These are phyloP conservation scores for Dascillus cervinus DNA, from an alignment of 2,888 invertebrate species.

Conservation along the genomic window DNA sequence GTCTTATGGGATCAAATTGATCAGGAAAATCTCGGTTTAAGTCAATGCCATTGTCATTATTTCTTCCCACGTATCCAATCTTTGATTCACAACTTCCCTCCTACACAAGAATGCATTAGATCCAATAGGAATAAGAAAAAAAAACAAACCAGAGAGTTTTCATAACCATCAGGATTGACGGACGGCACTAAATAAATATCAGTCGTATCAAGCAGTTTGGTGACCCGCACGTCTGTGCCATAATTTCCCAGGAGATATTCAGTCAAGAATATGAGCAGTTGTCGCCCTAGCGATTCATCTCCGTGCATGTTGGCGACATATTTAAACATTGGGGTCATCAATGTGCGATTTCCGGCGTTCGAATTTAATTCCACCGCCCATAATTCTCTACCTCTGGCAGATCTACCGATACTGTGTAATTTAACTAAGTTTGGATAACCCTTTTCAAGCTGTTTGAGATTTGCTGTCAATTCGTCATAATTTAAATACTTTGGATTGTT, in stretches of 20 bases:
- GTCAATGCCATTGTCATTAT: slow-evolving; percentile 75
- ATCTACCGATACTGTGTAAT: slow-evolving; percentile 73
- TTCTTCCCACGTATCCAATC: slow-evolving; percentile 60
- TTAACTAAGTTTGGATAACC: slow-evolving; percentile 63
- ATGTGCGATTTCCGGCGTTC: slow-evolving; percentile 52
- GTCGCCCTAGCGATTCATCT: slow-evolving; percentile 83
- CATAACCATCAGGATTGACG: slow-evolving; percentile 96
- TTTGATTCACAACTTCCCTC: slow-evolving; percentile 75
- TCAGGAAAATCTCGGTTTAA: slow-evolving; percentile 92
- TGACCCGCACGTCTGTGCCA: slow-evolving; percentile 60
- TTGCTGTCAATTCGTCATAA: slow-evolving; percentile 61
- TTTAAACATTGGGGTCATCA: slow-evolving; percentile 81
- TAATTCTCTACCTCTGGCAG: slow-evolving; percentile 72
- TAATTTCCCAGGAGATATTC: slow-evolving; percentile 76
- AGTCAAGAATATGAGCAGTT: slow-evolving; percentile 74
- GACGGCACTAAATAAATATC: slow-evolving; percentile 95
- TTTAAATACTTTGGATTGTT: slow-evolving; percentile 56
- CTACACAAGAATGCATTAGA: slow-evolving; percentile 38
- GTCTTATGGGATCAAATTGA: slow-evolving; percentile 52
- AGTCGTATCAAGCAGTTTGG: slow-evolving; percentile 72
- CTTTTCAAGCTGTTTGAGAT: slow-evolving; percentile 54
- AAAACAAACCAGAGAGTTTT: slow-evolving; percentile 61
- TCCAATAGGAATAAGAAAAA: too few species aligned
- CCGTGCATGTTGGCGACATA: slow-evolving; percentile 97
- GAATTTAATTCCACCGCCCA: slow-evolving; percentile 75